phyloP scores from a whole-genome alignment of 2,888 invertebrate genomes.

The Anorthoa munda region DNA sequence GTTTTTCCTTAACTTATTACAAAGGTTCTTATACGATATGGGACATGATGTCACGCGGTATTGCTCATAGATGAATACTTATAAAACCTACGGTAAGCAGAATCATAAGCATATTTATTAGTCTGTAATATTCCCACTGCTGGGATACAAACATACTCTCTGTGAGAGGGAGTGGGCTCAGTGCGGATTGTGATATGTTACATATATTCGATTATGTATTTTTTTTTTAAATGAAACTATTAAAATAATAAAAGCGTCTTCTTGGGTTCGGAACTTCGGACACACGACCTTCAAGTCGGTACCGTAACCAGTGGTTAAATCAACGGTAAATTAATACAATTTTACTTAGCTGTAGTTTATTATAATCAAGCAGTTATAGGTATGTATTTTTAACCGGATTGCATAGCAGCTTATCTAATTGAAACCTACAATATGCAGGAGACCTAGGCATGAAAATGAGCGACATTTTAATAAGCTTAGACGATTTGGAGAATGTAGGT shows the following conservation, averaged over 20 bases:
- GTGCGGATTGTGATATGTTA: too few species aligned
- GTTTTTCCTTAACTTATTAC: too few species aligned
- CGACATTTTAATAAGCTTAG: constrained; percentile 20
- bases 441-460: not conserved
- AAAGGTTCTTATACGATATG: not conserved
- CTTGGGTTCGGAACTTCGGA: too few species aligned
- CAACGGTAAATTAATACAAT: not conserved
- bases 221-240: not conserved
- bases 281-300: too few species aligned
- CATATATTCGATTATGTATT: too few species aligned
- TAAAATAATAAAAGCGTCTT: too few species aligned
- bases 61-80: not conserved
- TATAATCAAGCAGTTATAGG: not conserved
- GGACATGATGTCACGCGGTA: constrained; percentile 14
- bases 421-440: constrained; percentile 30
- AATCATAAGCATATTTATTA: too few species aligned
- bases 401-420: not conserved
- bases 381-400: not conserved
- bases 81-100: too few species aligned
- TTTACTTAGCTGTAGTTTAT: not conserved
- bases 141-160: too few species aligned
- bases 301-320: not conserved
- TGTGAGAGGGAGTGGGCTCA: too few species aligned
- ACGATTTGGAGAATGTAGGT: not conserved
- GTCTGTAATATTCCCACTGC: too few species aligned